These are phyloP conservation scores for Argya squamiceps DNA, from an alignment of 2,797 vertebrate genomes.

Conservation along the genomic window DNA sequence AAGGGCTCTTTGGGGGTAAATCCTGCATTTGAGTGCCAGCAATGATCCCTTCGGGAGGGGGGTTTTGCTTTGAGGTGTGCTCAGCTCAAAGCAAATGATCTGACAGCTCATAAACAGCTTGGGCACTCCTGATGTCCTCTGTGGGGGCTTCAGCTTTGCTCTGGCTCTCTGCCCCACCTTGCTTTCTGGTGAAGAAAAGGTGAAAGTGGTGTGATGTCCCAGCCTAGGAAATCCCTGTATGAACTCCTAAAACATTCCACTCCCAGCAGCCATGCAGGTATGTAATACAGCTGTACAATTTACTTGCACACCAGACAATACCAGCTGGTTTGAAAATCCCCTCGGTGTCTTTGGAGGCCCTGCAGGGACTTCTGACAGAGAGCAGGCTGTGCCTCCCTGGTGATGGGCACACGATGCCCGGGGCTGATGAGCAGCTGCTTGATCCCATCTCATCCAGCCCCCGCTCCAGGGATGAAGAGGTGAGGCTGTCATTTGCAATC, in stretches of 20 bases:
- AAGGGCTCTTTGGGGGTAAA: background rate
- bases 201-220: background rate
- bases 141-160: background rate
- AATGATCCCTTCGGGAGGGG: rapidly evolving
- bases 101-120: background rate
- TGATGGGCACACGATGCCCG: background rate
- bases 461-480: background rate
- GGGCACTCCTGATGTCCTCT: background rate
- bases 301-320: background rate
- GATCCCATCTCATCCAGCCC: background rate
- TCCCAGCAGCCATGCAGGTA: background rate
- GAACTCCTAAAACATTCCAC: background rate
- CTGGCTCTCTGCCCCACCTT: background rate
- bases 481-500: slow-evolving; percentile 25
- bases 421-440: background rate
- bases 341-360: background rate
- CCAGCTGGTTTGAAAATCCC: background rate
- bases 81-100: background rate
- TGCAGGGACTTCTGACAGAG: rapidly evolving
- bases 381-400: background rate
- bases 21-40: background rate
- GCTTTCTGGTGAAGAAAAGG: background rate
- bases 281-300: background rate
- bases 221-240: background rate
- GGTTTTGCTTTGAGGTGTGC: background rate